These are phyloP conservation scores for Sapayoa aenigma DNA, from an alignment of 2,113 vertebrate species.

Conservation along the genomic window DNA sequence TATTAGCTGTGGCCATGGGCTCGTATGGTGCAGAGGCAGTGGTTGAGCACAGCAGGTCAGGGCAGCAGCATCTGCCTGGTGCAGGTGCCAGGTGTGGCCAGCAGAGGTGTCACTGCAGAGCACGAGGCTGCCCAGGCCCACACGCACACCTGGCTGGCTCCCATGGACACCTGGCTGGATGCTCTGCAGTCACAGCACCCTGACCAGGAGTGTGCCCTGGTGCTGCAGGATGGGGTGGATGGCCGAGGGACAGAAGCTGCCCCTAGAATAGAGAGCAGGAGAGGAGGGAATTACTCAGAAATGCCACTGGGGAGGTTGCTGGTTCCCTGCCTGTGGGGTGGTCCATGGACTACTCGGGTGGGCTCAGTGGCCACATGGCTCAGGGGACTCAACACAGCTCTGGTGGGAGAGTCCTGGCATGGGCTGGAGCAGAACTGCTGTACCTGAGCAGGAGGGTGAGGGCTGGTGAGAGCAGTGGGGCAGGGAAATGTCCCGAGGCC, in stretches of 20 bases:
- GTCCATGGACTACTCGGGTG: fast-evolving
- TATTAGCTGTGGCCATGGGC: not conserved
- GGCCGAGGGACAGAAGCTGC: not conserved
- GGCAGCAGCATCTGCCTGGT: not conserved
- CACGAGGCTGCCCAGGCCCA: fast-evolving
- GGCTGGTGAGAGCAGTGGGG: not conserved
- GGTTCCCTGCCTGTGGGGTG: fast-evolving
- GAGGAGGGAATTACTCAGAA: not conserved
- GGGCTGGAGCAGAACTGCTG: not conserved
- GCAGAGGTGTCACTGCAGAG: not conserved
- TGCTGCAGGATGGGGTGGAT: not conserved
- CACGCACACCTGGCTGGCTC: not conserved
- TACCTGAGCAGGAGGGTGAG: fast-evolving
- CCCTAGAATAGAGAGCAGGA: not conserved
- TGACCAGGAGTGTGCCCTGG: not conserved
- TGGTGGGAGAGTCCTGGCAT: not conserved
- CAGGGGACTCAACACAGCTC: not conserved
- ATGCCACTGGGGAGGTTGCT: fast-evolving
- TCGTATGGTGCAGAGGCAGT: not conserved
- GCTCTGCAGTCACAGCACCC: no score
- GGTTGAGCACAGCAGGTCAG: not conserved
- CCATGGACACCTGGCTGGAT: not conserved
- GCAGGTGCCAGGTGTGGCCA: not conserved
- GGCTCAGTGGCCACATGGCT: fast-evolving
- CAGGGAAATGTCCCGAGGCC: not conserved